phyloP scores from a whole-genome alignment of 2,113 vertebrate genomes.

The Abramis brama region DNA sequence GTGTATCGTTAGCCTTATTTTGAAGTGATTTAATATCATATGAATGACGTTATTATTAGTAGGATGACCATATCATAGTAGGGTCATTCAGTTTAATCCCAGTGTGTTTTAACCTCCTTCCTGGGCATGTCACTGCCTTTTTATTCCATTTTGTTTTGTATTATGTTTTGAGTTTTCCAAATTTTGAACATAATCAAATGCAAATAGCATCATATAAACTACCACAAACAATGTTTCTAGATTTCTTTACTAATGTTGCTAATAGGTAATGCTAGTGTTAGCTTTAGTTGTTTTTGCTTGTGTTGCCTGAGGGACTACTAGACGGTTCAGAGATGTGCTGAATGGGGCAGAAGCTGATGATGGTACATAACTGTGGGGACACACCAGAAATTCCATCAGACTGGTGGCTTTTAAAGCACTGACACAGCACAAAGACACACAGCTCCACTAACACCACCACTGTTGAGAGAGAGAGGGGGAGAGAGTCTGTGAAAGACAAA shows the following conservation, averaged over 20 bases:
- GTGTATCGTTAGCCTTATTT: background rate
- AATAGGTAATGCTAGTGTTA: background rate
- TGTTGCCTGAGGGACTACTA: constrained; percentile 8
- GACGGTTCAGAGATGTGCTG: constrained; percentile 27
- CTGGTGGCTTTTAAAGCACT: constrained; percentile 37
- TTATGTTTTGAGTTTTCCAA: too few species aligned
- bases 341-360: constrained; percentile 30
- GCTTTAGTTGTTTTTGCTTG: constrained; percentile 10
- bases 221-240: too few species aligned
- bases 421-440: constrained; percentile 40
- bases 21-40: background rate
- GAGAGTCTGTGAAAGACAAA: background rate
- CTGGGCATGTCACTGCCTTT: too few species aligned
- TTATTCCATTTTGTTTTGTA: too few species aligned
- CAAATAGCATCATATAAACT: too few species aligned
- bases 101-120: too few species aligned
- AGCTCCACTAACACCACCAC: constrained; percentile 30
- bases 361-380: constrained; percentile 31
- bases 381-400: constrained; percentile 41
- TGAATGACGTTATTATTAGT: background rate
- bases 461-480: background rate
- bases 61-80: background rate
- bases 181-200: too few species aligned
- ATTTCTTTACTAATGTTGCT: background rate
- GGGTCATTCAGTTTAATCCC: too few species aligned